These are phyloP conservation scores for Spodoptera frugiperda DNA, from an alignment of 1,140 invertebrate genomes.

Conservation along the genomic window DNA sequence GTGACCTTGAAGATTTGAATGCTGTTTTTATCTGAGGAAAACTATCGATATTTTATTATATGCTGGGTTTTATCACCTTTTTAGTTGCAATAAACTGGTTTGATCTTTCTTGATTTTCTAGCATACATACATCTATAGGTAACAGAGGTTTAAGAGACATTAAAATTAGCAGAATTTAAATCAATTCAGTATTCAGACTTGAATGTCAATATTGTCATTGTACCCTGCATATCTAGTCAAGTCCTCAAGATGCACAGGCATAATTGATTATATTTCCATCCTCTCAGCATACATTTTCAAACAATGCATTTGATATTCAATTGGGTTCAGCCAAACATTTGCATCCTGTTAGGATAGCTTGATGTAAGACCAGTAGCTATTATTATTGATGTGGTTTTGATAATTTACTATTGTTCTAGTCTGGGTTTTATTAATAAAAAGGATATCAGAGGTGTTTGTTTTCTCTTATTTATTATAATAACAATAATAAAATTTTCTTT, in stretches of 20 bases:
- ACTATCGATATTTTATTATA: no score
- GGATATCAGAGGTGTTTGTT: background rate
- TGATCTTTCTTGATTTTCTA: no score
- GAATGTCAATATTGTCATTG: background rate
- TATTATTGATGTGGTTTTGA: background rate
- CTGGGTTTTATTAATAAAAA: background rate
- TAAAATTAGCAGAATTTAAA: no score
- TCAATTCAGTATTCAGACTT: no score
- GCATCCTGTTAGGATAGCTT: slow-evolving; percentile 4
- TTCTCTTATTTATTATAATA: no score
- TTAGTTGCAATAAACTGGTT: no score
- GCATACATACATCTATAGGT: no score
- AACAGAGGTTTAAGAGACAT: no score
- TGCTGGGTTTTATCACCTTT: no score
- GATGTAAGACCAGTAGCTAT: background rate
- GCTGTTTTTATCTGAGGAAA: background rate
- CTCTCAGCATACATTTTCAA: slow-evolving; percentile 20
- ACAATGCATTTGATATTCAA: slow-evolving; percentile 8
- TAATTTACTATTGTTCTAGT: background rate
- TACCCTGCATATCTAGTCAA: background rate
- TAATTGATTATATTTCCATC: slow-evolving; percentile 28
- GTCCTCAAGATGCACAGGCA: slow-evolving; percentile 14
- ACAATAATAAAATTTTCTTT: no score
- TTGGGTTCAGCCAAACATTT: background rate
- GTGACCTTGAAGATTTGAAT: slow-evolving; percentile 13